Evolutionary conservation across 2,888 invertebrate genomes (phyloP), one percentile per base, ranked within the genome.

Genomic region (Pharmacophagus antenor): DNA sequence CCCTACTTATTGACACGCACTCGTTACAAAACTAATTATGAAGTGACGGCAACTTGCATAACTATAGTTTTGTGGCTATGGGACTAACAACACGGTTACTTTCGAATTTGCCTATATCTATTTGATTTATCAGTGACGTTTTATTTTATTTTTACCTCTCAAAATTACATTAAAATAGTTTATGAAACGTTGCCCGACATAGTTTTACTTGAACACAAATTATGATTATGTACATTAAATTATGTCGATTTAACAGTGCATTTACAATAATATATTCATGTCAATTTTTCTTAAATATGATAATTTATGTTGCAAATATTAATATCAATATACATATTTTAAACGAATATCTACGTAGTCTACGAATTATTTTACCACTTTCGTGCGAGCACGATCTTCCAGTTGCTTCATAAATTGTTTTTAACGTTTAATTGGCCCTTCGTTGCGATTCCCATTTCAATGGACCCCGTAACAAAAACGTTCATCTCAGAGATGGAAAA

Each of bases 1-100:
- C 51, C 66, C 71, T 68, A 70, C 67, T 67, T 71, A 65, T 58
- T 52, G 61, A 47, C 52, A 41, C 51, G 65, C 62, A 66, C 65
- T 61, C 61, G 62, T 67, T 67, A 62, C 66, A 61, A 63, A 57
- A 65, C 57, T 37, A 52, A 52, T 52, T 58, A 20, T 56, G 23
- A 52, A 52, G 25, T 22, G 58, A 52, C 46, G 18, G 37, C 46
- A 21, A 18, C 47, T 55, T 55, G 47, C 55, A 37, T 22, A 55
- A 55, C 31, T 20, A 37, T 41, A 17, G 15, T 18, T 27, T 54
- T 57, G 31, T 31, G 12, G 10, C 2, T 12, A 31, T 31, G 8
- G 31, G 15, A 31, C 31, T 42, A 47, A 47, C 23, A 42, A 22
- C 44, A 27, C 27, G 27, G 25, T 25, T 27, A 44, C 46, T 46